Evolutionary conservation across 2,888 invertebrate species (phyloP).

Genomic region (Drosophila mimetica): DNA sequence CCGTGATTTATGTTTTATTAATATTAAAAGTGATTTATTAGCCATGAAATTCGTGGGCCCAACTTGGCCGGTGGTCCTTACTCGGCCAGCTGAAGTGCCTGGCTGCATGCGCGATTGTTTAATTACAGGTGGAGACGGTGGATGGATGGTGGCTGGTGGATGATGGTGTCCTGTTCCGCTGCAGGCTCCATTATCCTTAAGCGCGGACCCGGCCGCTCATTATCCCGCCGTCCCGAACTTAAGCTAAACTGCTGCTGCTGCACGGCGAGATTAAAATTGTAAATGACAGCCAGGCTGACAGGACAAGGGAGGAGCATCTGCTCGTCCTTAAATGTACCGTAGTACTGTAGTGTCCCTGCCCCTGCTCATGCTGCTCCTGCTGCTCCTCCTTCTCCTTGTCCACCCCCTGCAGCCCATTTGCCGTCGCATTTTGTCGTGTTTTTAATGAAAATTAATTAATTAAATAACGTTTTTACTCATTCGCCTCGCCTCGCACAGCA

Average conservation of each 20-base stretch:
- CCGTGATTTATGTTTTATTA: constrained; percentile 82
- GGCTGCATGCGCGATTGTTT: constrained; percentile 62
- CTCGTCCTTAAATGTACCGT: constrained; percentile 17
- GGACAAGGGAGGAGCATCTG: constrained; percentile 49
- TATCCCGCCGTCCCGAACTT: constrained; percentile 62
- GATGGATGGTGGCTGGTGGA: too few species aligned
- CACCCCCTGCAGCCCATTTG: constrained; percentile 22
- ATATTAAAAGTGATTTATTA: constrained; percentile 83
- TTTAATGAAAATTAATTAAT: constrained; percentile 77
- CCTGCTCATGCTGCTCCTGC: constrained; percentile 16
- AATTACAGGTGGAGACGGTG: constrained; percentile 52
- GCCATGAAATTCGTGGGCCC: constrained; percentile 65
- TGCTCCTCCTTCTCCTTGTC: background rate
- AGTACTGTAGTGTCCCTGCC: constrained; percentile 10
- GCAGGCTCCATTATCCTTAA: constrained; percentile 41
- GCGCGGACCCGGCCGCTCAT: constrained; percentile 54
- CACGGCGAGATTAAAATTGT: constrained; percentile 78
- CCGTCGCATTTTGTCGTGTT: constrained; percentile 61
- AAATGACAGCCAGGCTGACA: constrained; percentile 72
- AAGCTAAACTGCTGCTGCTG: constrained; percentile 79
- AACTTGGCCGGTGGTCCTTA: constrained; percentile 45
- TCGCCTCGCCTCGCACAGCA: constrained; percentile 48
- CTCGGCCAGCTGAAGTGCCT: constrained; percentile 25
- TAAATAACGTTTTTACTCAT: constrained; percentile 69
- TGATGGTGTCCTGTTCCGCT: background rate